phyloP scores from a whole-genome alignment of 2,888 invertebrate genomes.

The Tholera decimalis region DNA sequence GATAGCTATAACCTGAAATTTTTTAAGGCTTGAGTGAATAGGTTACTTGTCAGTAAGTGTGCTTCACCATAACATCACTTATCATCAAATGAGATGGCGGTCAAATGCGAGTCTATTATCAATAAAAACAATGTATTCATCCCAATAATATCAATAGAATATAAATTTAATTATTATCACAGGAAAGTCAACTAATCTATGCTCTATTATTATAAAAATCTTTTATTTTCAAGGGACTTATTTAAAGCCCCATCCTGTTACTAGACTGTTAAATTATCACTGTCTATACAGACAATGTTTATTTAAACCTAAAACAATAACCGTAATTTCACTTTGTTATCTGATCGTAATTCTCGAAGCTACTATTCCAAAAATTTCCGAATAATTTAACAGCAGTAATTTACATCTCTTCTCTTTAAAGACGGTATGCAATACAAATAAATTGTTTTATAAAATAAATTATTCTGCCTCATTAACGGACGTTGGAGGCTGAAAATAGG shows the following conservation, averaged over 20 bases:
- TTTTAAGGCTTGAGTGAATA: too few species aligned
- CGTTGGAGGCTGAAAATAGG: constrained; percentile 66
- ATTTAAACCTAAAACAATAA: constrained; percentile 50
- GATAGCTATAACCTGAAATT: too few species aligned
- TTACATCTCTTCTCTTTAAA: constrained; percentile 45
- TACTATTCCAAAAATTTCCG: constrained; percentile 57
- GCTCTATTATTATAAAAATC: too few species aligned
- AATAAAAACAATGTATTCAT: too few species aligned
- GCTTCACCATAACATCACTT: too few species aligned
- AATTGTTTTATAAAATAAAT: constrained; percentile 77
- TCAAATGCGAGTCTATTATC: too few species aligned
- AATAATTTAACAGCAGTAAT: constrained; percentile 57
- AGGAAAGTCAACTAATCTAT: too few species aligned
- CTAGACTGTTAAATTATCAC: constrained; percentile 22
- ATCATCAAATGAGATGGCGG: too few species aligned
- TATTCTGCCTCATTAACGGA: constrained; percentile 75
- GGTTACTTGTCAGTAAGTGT: too few species aligned
- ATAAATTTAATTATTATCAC: too few species aligned
- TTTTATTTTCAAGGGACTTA: too few species aligned
- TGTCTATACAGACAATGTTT: constrained; percentile 42
- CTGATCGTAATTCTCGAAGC: constrained; percentile 51
- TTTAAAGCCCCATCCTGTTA: background rate
- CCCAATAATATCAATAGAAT: too few species aligned
- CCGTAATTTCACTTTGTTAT: constrained; percentile 52
- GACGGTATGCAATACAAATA: constrained; percentile 66